A percentile compares a stretch with the other conserved stretches of the same genome.
These are phyloP conservation scores for Drosophila crucigera DNA, from an alignment of 2,888 invertebrate species.

Conservation along the genomic window DNA sequence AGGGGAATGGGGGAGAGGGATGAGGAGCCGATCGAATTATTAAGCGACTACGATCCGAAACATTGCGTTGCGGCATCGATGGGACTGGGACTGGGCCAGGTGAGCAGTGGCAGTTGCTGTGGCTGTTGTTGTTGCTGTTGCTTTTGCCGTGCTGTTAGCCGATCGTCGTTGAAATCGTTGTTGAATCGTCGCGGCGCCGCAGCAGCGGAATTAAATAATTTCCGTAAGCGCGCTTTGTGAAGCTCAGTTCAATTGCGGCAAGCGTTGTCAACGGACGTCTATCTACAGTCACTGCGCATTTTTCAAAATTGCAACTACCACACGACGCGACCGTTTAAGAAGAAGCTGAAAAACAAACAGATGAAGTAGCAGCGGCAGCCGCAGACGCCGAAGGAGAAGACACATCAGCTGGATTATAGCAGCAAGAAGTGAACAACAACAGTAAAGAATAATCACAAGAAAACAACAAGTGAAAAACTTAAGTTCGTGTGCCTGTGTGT, in stretches of 20 bases:
- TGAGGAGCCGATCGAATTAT: background rate
- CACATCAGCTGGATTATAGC: conserved; percentile 1
- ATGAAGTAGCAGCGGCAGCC: conserved; percentile 2
- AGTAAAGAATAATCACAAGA: conserved; percentile 27
- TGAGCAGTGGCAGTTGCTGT: conserved; percentile 24
- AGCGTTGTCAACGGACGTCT: conserved; percentile 75
- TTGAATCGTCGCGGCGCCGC: conserved; percentile 28
- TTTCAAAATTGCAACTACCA: conserved; percentile 26
- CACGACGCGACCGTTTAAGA: conserved; percentile 34
- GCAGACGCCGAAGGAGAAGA: conserved; percentile 1
- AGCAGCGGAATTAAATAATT: conserved; percentile 73
- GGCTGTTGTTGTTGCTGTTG: background rate
- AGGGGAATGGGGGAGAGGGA: background rate
- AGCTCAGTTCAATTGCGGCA: conserved; percentile 82
- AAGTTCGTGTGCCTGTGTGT: conserved; percentile 3
- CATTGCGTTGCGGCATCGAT: conserved; percentile 16
- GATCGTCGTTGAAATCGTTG: conserved; percentile 38
- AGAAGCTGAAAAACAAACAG: conserved; percentile 1
- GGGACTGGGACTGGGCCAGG: conserved; percentile 5
- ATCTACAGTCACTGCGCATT: conserved; percentile 22
- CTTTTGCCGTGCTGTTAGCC: conserved; percentile 12
- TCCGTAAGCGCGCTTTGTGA: conserved; percentile 68
- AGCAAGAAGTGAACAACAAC: conserved; percentile 13
- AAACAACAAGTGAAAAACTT: conserved; percentile 3
- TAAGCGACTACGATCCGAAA: conserved; percentile 2